Evolutionary conservation across 2,888 invertebrate species (phyloP).

Genomic region (Thecophora atra): DNA sequence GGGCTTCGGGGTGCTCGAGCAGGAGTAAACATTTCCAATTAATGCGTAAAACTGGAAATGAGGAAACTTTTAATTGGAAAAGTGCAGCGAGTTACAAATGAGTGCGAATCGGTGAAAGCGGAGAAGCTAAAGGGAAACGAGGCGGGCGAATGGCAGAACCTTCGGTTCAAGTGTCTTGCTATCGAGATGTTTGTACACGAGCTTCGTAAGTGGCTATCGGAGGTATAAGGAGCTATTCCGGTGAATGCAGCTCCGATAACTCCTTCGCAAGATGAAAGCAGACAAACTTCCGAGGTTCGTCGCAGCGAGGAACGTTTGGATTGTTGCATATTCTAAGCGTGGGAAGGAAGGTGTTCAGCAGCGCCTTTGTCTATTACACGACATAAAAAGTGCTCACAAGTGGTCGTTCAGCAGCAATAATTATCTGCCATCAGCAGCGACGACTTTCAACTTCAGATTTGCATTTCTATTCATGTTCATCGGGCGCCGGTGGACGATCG

Average conservation of each 20-base stretch:
- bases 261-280: no score
- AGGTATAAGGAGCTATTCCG: no score
- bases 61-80: conserved; percentile 38
- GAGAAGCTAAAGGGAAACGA: neutral
- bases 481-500: no score
- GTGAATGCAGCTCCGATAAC: no score
- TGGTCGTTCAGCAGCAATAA: neutral
- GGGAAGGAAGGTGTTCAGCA: no score
- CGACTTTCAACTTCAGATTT: conserved; percentile 15
- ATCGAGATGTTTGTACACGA: no score
- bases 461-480: conserved; percentile 5
- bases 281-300: no score
- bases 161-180: no score
- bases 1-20: neutral
- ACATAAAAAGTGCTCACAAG: neutral
- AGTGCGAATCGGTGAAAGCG: neutral
- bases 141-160: neutral
- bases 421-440: conserved; percentile 1
- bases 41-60: conserved; percentile 33
- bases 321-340: no score
- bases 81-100: neutral
- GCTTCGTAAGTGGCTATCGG: no score
- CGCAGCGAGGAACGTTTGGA: no score
- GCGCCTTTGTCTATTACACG: neutral
- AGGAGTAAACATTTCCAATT: conserved; percentile 16